Evolutionary conservation across 2,797 vertebrate genomes (phyloP).

Genomic region (Thunnus albacares): DNA sequence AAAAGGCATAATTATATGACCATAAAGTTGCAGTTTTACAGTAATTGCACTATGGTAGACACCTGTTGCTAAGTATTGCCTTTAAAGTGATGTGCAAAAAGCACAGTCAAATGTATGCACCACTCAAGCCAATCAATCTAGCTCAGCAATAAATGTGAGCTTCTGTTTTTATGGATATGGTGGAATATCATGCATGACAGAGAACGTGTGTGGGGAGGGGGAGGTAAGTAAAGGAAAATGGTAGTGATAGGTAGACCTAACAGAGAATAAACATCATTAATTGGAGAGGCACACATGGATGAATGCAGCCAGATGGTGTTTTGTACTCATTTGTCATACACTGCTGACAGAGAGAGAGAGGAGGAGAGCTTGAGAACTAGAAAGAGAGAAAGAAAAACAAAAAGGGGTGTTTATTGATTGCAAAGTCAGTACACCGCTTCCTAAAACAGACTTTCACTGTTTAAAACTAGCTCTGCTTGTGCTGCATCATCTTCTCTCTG

Average conservation of each 20-base stretch:
- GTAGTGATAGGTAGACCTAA: conserved; percentile 75
- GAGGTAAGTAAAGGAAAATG: conserved; percentile 74
- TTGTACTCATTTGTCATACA: conserved; percentile 87
- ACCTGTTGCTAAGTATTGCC: conserved; percentile 5
- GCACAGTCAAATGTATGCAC: not conserved
- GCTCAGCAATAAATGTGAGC: conserved; percentile 27
- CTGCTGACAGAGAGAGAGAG: conserved; percentile 74
- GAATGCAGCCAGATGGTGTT: conserved; percentile 86
- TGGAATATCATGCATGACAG: conserved; percentile 55
- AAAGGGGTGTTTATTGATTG: conserved; percentile 65
- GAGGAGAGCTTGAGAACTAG: conserved; percentile 49
- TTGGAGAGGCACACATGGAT: conserved; percentile 81
- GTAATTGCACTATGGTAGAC: not conserved
- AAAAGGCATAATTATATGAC: not conserved
- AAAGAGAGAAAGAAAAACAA: conserved; percentile 56
- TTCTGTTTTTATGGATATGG: conserved; percentile 26
- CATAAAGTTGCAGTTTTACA: conserved; percentile 1
- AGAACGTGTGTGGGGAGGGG: conserved; percentile 15
- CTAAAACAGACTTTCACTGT: conserved; percentile 66
- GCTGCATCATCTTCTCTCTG: conserved; percentile 54
- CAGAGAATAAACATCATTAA: conserved; percentile 83
- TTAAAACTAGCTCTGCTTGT: conserved; percentile 59
- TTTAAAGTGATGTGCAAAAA: not conserved
- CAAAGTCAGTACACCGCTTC: conserved; percentile 55
- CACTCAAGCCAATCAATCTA: conserved; percentile 29